A percentile compares a stretch with the other conserved stretches of the same genome.
Evolutionary conservation across 2,113 vertebrate genomes (phyloP).

Genomic region (Orthonyx spaldingii): DNA sequence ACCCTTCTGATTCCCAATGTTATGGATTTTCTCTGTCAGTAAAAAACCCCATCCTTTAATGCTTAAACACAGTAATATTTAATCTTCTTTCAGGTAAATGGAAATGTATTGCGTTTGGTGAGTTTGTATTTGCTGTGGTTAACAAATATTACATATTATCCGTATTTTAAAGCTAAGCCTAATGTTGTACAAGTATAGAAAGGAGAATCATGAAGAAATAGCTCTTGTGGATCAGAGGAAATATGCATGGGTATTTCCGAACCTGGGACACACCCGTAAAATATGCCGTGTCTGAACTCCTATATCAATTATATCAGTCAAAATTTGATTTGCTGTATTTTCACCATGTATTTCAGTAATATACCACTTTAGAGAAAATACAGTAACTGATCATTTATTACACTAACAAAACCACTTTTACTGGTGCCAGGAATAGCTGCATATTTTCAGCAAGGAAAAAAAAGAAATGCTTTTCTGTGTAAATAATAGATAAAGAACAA

Average conservation of each 20-base stretch:
- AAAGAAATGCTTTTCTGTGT: conserved; percentile 52
- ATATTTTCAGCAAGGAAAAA: conserved; percentile 47
- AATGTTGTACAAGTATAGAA: background rate
- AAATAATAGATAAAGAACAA: conserved; percentile 75
- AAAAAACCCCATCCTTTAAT: background rate
- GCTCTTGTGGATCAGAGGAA: background rate
- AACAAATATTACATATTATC: background rate
- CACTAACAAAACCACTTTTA: background rate
- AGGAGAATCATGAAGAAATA: background rate
- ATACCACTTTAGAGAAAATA: background rate
- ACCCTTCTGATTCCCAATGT: background rate
- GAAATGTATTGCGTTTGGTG: background rate
- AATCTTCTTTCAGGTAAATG: background rate
- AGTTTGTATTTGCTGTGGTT: background rate
- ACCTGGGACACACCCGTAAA: background rate
- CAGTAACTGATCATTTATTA: conserved; percentile 17
- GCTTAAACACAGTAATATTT: background rate
- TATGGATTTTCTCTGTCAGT: background rate
- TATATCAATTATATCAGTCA: background rate
- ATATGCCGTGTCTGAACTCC: background rate
- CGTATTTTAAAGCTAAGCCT: background rate
- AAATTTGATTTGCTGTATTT: background rate
- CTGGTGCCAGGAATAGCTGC: conserved; percentile 67
- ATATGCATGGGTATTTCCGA: background rate
- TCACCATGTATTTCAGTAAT: background rate